A percentile compares a stretch with the other conserved stretches of the same genome.
Evolutionary conservation across 2,797 vertebrate genomes (phyloP).

Genomic region (Lateolabrax maculatus): DNA sequence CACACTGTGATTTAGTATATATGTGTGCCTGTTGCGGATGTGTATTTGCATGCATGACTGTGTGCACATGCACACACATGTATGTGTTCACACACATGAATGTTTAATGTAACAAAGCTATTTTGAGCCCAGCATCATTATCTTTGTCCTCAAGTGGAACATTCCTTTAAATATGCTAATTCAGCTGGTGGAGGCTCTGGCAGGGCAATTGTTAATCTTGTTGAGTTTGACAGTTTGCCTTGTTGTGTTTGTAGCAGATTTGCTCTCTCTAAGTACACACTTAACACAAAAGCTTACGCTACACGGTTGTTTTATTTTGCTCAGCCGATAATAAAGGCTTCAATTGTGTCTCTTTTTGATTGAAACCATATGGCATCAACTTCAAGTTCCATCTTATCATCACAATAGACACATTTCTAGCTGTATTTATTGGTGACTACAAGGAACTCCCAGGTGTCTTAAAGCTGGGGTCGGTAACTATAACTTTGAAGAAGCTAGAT

Average conservation of each 20-base stretch:
- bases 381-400: constrained; percentile 5
- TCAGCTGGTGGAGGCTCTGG: constrained; percentile 59
- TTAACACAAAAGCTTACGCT: constrained; percentile 1
- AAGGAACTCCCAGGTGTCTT: not conserved
- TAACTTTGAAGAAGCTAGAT: no score
- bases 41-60: not conserved
- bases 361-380: constrained; percentile 11
- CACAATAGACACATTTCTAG: not conserved
- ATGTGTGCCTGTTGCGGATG: not conserved
- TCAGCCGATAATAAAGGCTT: constrained; percentile 19
- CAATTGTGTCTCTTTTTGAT: constrained; percentile 2
- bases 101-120: constrained; percentile 47
- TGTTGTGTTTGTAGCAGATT: constrained; percentile 42
- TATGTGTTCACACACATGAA: constrained; percentile 12
- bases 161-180: constrained; percentile 76
- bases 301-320: constrained; percentile 8
- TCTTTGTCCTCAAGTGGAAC: constrained; percentile 68
- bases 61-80: not conserved
- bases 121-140: constrained; percentile 76
- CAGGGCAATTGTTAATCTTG: constrained; percentile 73
- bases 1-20: no score
- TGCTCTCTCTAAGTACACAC: constrained; percentile 27
- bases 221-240: constrained; percentile 64
- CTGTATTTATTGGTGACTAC: not conserved
- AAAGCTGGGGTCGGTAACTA: no score